A percentile compares a stretch with the other conserved stretches of the same genome.
Evolutionary conservation across 2,888 invertebrate genomes (phyloP).

Genomic region (Caenorhabditis angaria): DNA sequence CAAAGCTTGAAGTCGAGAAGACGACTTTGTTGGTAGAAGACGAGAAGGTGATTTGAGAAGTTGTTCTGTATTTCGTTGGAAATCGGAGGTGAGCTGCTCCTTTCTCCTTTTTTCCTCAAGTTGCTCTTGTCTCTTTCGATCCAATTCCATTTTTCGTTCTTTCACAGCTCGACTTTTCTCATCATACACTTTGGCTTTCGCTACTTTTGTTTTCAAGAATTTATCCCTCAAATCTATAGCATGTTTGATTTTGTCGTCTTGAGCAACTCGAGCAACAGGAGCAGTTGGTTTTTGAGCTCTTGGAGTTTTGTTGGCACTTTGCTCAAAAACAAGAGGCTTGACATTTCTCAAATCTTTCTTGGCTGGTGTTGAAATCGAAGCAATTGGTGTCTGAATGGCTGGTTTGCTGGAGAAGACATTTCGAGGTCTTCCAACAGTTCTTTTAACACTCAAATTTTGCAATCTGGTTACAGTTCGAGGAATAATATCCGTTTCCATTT

Average conservation of each 20-base stretch:
- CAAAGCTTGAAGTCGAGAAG: not conserved
- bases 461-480: constrained; percentile 16
- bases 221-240: constrained; percentile 15
- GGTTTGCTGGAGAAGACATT: constrained; percentile 22
- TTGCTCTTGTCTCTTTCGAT: constrained; percentile 11
- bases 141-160: constrained; percentile 24
- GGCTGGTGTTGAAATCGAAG: not conserved
- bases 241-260: constrained; percentile 14
- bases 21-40: not conserved
- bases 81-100: constrained; percentile 17
- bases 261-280: not conserved
- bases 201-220: constrained; percentile 20
- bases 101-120: constrained; percentile 16
- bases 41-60: constrained; percentile 4
- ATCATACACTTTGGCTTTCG: constrained; percentile 13
- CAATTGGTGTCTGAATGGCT: not conserved
- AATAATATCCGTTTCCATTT: constrained; percentile 14
- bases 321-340: not conserved
- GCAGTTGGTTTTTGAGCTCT: not conserved
- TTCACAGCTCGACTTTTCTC: constrained; percentile 14
- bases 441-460: constrained; percentile 10
- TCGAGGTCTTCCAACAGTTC: constrained; percentile 11
- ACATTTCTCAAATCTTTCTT: not conserved
- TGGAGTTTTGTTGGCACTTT: not conserved
- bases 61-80: constrained; percentile 3